These are phyloP conservation scores for Hydrocynus forskahlii DNA, from an alignment of 2,797 vertebrate genomes.

Conservation along the genomic window DNA sequence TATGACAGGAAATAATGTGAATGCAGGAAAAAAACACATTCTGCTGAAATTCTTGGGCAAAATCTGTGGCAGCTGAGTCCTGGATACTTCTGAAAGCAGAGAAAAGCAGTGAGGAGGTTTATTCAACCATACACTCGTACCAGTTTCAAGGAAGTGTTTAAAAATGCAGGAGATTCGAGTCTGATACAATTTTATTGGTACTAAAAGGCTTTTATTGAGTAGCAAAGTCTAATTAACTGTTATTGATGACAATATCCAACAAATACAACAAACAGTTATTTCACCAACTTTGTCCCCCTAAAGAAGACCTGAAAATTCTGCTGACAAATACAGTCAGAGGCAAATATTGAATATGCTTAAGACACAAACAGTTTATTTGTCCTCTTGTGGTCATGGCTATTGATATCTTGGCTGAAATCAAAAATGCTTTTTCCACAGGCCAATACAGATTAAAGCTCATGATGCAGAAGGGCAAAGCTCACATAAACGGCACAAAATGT, in stretches of 20 bases:
- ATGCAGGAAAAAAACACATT: not conserved
- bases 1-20: not conserved
- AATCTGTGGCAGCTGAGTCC: not conserved
- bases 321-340: not conserved
- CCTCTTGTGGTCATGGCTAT: slow-evolving; percentile 15
- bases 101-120: not conserved
- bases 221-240: not conserved
- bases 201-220: not conserved
- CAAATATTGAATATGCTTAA: not conserved
- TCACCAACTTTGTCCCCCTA: not conserved
- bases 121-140: not conserved
- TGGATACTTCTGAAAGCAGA: not conserved
- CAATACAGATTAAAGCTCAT: slow-evolving; percentile 14
- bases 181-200: not conserved
- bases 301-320: not conserved
- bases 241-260: no score
- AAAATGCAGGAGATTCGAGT: not conserved
- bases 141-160: not conserved
- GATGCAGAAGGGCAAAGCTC: slow-evolving; percentile 31
- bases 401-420: slow-evolving; percentile 26
- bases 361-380: not conserved
- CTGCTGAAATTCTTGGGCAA: not conserved
- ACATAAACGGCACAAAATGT: slow-evolving; percentile 30
- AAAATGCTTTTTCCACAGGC: slow-evolving; percentile 19
- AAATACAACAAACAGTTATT: not conserved